A percentile compares a stretch with the other conserved stretches of the same genome.
Conservation (phyloP, 2,797 vertebrate species). For the Periparus ater region DNA sequence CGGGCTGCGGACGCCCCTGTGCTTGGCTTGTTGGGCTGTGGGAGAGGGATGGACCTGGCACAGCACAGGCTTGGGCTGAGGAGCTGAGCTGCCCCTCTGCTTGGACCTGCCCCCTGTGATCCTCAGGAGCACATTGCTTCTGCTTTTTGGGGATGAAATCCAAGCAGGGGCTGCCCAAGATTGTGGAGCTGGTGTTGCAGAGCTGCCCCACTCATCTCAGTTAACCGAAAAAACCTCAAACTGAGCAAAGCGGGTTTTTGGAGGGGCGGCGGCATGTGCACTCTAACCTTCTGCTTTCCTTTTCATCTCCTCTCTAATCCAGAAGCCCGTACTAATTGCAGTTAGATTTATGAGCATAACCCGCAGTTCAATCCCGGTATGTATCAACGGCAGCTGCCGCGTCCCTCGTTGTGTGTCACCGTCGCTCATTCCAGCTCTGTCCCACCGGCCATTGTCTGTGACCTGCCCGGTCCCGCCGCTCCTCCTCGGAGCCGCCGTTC, state of each 20-base stretch:
- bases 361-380: constrained; percentile 90
- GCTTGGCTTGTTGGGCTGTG: constrained; percentile 26
- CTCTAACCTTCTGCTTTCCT: constrained; percentile 89
- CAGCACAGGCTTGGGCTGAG: background rate
- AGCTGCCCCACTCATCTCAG: background rate
- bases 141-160: background rate
- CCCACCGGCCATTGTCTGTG: constrained; percentile 62
- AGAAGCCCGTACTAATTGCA: constrained; percentile 96
- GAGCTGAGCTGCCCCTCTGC: background rate
- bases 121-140: background rate
- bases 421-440: constrained; percentile 67
- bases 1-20: background rate
- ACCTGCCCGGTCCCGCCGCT: background rate
- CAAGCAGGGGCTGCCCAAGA: background rate
- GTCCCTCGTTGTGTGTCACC: constrained; percentile 65
- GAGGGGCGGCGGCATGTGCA: constrained; percentile 56
- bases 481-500: background rate
- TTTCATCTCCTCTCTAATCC: constrained; percentile 87
- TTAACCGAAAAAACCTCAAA: background rate
- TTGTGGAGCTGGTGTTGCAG: background rate
- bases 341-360: constrained; percentile 98
- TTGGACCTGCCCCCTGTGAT: background rate
- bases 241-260: constrained; percentile 17
- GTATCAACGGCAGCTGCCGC: constrained; percentile 77
- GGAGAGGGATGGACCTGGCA: background rate